Percentiles rank a stretch among this genome's conserved stretches.
Evolutionary conservation across 2,797 vertebrate genomes (phyloP).

Genomic region (Amniataba percoides): DNA sequence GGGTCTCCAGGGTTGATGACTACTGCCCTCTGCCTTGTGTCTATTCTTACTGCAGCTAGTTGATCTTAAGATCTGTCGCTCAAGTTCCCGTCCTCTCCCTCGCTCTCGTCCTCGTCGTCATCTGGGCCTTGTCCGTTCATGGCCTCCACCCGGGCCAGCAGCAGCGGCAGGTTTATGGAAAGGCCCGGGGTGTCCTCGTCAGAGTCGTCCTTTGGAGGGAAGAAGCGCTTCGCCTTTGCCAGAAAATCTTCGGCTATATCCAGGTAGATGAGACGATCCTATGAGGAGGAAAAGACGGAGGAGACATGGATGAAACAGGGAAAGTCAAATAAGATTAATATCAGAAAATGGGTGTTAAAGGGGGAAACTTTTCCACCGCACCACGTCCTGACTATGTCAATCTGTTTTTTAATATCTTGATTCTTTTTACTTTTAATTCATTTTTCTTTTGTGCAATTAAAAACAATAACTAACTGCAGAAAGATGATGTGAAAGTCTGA

Average conservation of each 20-base stretch:
- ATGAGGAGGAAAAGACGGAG: constrained; percentile 10
- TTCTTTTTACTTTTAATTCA: too few relatives aligned
- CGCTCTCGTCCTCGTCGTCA: constrained; percentile 46
- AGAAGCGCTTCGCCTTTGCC: constrained; percentile 86
- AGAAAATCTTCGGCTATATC: constrained; percentile 89
- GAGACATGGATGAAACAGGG: background rate
- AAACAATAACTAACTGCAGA: background rate
- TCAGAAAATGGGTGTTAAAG: background rate
- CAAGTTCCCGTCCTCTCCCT: constrained; percentile 61
- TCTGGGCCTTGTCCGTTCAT: constrained; percentile 69
- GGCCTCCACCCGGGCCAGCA: constrained; percentile 81
- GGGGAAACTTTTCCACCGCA: background rate
- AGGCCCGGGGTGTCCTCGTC: constrained; percentile 75
- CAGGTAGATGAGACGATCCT: constrained; percentile 89
- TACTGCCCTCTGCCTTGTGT: constrained; percentile 74
- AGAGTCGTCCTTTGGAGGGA: constrained; percentile 81
- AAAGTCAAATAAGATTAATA: background rate
- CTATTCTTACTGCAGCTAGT: constrained; percentile 55
- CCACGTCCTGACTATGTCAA: background rate
- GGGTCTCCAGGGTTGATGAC: constrained; percentile 54
- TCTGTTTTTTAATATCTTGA: too few relatives aligned
- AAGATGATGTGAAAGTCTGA: background rate
- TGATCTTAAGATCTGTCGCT: constrained; percentile 54
- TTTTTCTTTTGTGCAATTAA: background rate
- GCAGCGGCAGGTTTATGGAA: constrained; percentile 80